These are phyloP conservation scores for Hoplodrina ambigua DNA, from an alignment of 2,888 invertebrate species.

Conservation along the genomic window DNA sequence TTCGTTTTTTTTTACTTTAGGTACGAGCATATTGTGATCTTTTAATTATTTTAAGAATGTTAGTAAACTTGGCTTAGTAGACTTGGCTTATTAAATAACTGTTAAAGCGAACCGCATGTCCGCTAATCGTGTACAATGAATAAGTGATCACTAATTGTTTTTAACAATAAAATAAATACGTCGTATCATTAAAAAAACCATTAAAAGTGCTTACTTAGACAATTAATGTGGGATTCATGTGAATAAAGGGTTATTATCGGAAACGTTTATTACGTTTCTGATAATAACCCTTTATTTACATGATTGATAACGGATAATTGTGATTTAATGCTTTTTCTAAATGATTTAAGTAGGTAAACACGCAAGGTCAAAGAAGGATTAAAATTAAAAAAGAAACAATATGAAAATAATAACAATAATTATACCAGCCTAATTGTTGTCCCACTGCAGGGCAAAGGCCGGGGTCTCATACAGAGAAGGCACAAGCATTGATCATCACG, in stretches of 20 bases:
- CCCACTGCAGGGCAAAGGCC: too few species aligned
- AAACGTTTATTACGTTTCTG: background rate
- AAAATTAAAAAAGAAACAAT: background rate
- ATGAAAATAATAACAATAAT: too few species aligned
- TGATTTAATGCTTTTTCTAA: conserved; percentile 1
- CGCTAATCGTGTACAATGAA: conserved; percentile 3
- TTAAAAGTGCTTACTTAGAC: background rate
- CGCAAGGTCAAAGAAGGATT: background rate
- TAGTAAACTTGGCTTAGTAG: too few species aligned
- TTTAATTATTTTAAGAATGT: too few species aligned
- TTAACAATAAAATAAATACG: conserved; percentile 8
- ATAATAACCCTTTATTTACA: background rate
- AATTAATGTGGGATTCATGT: conserved; percentile 7
- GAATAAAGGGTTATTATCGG: background rate
- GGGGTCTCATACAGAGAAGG: too few species aligned
- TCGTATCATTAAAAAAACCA: conserved; percentile 8
- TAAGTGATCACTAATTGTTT: conserved; percentile 7
- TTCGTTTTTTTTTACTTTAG: too few species aligned
- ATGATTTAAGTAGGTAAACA: conserved; percentile 2
- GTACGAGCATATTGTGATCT: too few species aligned
- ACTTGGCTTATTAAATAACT: too few species aligned
- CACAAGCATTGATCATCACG: too few species aligned
- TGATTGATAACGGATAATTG: conserved; percentile 10
- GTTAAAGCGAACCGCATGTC: background rate
- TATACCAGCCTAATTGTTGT: too few species aligned